These are phyloP conservation scores for Pectinophora gossypiella DNA, from an alignment of 1,140 invertebrate species.

Conservation along the genomic window DNA sequence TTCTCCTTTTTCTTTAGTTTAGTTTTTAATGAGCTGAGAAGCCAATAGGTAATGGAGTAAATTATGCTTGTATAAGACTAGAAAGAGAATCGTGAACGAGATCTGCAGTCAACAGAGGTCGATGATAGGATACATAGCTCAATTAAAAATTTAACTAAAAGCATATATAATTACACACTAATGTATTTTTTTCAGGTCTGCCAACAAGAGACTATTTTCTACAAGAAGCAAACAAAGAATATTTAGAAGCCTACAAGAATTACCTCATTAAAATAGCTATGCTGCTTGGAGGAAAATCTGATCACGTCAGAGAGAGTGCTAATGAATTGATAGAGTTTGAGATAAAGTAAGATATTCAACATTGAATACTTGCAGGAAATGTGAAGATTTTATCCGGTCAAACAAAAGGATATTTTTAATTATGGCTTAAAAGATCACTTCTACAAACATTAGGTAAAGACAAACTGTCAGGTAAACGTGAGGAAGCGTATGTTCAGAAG, in stretches of 20 bases:
- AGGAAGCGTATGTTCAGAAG: too few relatives aligned
- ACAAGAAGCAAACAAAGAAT: slow-evolving; percentile 80
- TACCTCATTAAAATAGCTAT: slow-evolving; percentile 84
- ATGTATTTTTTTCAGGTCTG: slow-evolving; percentile 75
- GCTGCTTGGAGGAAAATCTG: slow-evolving; percentile 79
- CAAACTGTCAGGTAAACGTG: too few relatives aligned
- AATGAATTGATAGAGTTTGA: slow-evolving; percentile 89
- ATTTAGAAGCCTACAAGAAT: slow-evolving; percentile 86
- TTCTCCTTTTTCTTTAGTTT: too few relatives aligned
- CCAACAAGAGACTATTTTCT: slow-evolving; percentile 92
- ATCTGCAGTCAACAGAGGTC: too few relatives aligned
- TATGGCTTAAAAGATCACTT: too few relatives aligned
- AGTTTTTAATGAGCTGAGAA: neutral
- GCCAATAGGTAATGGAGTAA: neutral
- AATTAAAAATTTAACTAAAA: too few relatives aligned
- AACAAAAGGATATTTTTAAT: neutral
- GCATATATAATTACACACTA: too few relatives aligned
- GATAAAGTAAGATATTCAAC: slow-evolving; percentile 73
- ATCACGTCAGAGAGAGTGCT: slow-evolving; percentile 79
- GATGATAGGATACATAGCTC: too few relatives aligned
- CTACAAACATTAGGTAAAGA: too few relatives aligned
- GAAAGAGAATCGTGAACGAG: too few relatives aligned
- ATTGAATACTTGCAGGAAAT: too few relatives aligned
- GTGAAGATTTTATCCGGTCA: neutral
- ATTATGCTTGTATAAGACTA: too few relatives aligned